These are phyloP conservation scores for Thunnus albacares DNA, from an alignment of 2,797 vertebrate species.

Conservation along the genomic window DNA sequence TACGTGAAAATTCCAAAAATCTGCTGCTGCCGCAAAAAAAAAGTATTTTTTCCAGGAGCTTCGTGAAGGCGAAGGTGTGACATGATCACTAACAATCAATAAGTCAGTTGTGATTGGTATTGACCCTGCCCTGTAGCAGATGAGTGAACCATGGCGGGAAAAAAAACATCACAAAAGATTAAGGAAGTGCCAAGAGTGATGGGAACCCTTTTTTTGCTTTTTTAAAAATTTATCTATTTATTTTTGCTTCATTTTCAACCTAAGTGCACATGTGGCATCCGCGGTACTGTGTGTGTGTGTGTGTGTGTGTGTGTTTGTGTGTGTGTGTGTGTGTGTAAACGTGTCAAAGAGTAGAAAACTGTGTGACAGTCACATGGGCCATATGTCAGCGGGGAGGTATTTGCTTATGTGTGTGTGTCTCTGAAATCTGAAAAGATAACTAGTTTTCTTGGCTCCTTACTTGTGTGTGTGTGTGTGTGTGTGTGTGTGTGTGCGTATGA, in stretches of 20 bases:
- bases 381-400: constrained; percentile 76
- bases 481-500: constrained; percentile 39
- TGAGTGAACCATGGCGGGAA: constrained; percentile 49
- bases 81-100: constrained; percentile 56
- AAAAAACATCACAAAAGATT: constrained; percentile 46
- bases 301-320: constrained; percentile 19
- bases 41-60: constrained; percentile 12
- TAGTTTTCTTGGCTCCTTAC: constrained; percentile 60
- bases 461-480: constrained; percentile 39
- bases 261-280: constrained; percentile 45
- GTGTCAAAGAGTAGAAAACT: constrained; percentile 77
- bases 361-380: constrained; percentile 80
- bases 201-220: constrained; percentile 25
- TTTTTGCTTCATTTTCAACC: constrained; percentile 44
- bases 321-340: constrained; percentile 33
- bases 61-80: constrained; percentile 14
- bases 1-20: neutral
- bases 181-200: constrained; percentile 54
- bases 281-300: neutral
- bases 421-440: constrained; percentile 77
- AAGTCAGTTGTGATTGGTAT: constrained; percentile 58
- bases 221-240: neutral
- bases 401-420: constrained; percentile 57
- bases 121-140: constrained; percentile 60
- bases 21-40: neutral